Conservation (phyloP, 1,140 invertebrate genomes). For the Calephelis virginiensis region DNA sequence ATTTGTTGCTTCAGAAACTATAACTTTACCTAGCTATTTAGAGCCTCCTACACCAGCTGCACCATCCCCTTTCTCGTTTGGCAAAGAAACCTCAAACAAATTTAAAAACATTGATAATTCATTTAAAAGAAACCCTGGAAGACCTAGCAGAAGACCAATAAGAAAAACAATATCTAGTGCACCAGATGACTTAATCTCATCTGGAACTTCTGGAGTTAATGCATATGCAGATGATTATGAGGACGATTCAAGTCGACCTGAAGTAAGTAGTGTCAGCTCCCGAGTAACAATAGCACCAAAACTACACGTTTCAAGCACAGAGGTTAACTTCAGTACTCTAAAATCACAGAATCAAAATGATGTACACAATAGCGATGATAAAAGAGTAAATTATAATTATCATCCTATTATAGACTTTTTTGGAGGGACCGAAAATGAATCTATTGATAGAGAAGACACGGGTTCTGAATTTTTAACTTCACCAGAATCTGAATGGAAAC, state of each 20-base stretch:
- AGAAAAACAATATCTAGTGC: conserved; percentile 67
- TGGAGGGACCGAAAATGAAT: conserved; percentile 67
- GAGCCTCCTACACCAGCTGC: conserved; percentile 70
- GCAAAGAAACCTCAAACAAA: conserved; percentile 52
- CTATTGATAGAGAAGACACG: conserved; percentile 67
- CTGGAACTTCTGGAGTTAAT: conserved; percentile 61
- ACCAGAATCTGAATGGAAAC: conserved; percentile 70
- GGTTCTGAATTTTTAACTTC: conserved; percentile 43
- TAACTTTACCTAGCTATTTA: conserved; percentile 68
- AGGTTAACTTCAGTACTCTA: conserved; percentile 38
- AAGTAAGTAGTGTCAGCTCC: conserved; percentile 37
- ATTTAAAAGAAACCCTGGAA: conserved; percentile 57
- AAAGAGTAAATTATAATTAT: conserved; percentile 89
- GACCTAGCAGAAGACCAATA: conserved; percentile 61
- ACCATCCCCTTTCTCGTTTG: conserved; percentile 49
- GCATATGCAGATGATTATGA: conserved; percentile 61
- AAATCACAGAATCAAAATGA: conserved; percentile 40
- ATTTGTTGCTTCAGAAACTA: conserved; percentile 41
- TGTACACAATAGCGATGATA: conserved; percentile 41
- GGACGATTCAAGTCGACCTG: conserved; percentile 51
- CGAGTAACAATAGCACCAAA: conserved; percentile 58
- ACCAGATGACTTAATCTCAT: conserved; percentile 62
- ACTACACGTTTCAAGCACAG: conserved; percentile 46
- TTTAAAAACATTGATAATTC: conserved; percentile 50
- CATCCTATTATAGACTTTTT: conserved; percentile 93